These are phyloP conservation scores for Ganaspis brasiliensis DNA, from an alignment of 2,888 invertebrate species.

Conservation along the genomic window DNA sequence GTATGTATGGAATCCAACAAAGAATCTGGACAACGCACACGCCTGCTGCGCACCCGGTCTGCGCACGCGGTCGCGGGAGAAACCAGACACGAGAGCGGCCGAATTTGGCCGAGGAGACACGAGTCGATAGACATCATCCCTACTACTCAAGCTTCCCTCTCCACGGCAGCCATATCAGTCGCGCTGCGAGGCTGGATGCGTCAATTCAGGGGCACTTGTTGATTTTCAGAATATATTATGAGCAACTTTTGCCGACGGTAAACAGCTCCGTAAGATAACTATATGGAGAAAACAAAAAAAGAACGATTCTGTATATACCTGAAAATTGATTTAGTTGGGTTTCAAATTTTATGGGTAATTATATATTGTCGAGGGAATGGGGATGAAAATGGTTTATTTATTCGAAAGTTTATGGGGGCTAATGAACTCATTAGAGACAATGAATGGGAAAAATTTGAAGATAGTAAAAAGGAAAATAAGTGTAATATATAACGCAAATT, in stretches of 20 bases:
- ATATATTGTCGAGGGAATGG: too few species aligned
- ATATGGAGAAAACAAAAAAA: too few species aligned
- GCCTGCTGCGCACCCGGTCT: slow-evolving; percentile 90
- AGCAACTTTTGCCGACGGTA: slow-evolving; percentile 54
- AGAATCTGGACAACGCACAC: slow-evolving; percentile 97
- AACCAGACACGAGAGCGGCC: slow-evolving; percentile 78
- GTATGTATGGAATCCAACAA: slow-evolving; percentile 99
- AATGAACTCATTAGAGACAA: too few species aligned
- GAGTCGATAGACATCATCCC: slow-evolving; percentile 59
- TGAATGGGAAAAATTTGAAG: too few species aligned
- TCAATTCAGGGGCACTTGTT: slow-evolving; percentile 73
- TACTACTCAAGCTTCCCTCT: slow-evolving; percentile 47
- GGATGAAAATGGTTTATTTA: too few species aligned
- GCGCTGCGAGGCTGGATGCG: slow-evolving; percentile 67
- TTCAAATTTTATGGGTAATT: too few species aligned
- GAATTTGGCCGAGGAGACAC: slow-evolving; percentile 65
- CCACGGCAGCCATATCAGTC: slow-evolving; percentile 64
- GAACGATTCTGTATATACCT: too few species aligned
- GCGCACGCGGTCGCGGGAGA: slow-evolving; percentile 85
- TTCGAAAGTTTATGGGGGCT: too few species aligned
- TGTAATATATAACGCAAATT: too few species aligned
- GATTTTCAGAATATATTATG: slow-evolving; percentile 72
- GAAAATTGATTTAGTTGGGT: too few species aligned
- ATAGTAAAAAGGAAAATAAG: too few species aligned
- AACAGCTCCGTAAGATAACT: neutral